Evolutionary conservation across 2,797 vertebrate species (phyloP).

Genomic region (Morelia viridis): DNA sequence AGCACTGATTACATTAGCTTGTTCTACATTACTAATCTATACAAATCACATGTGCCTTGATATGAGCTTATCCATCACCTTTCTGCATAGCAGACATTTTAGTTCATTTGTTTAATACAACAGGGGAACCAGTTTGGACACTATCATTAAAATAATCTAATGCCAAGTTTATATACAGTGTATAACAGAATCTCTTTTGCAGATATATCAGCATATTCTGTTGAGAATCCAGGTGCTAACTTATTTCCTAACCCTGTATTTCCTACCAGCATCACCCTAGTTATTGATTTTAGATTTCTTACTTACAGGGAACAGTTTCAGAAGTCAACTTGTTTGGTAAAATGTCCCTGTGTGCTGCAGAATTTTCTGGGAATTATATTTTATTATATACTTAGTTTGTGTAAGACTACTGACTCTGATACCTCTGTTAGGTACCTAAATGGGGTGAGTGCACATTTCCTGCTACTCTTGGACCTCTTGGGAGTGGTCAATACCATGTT

Average conservation of each 20-base stretch:
- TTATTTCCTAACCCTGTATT: neutral
- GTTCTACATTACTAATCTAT: neutral
- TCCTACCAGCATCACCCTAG: neutral
- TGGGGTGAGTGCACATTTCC: neutral
- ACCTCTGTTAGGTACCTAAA: neutral
- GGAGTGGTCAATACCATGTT: neutral
- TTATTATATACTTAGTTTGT: neutral
- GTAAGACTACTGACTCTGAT: neutral
- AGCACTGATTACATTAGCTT: neutral
- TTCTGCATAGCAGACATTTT: neutral
- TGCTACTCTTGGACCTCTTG: neutral
- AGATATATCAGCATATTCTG: neutral
- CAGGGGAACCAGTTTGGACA: neutral
- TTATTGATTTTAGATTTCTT: neutral
- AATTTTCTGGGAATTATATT: too few species aligned
- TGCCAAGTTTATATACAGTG: neutral
- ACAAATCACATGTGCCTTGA: neutral
- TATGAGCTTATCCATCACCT: neutral
- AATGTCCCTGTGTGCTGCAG: neutral
- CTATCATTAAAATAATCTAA: neutral
- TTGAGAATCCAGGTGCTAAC: neutral
- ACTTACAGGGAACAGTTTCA: neutral
- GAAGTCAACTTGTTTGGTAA: neutral
- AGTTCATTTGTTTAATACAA: neutral
- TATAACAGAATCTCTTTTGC: neutral